Evolutionary conservation across 1,140 invertebrate genomes (phyloP).

Genomic region (Prorops nasuta): DNA sequence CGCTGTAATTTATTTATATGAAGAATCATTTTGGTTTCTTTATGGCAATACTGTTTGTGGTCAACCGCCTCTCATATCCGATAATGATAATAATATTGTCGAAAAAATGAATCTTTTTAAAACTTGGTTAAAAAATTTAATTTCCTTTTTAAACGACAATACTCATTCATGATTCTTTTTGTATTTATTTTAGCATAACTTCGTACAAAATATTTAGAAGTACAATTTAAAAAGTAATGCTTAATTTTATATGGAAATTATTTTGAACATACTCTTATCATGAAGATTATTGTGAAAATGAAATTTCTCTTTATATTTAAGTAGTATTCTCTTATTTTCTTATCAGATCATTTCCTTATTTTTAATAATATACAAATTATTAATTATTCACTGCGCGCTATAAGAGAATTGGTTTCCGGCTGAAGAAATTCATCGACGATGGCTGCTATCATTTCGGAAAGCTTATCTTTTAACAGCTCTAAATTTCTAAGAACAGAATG

Average conservation of each 20-base stretch:
- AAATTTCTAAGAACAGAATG: constrained; percentile 64
- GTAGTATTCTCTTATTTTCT: not conserved
- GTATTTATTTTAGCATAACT: constrained; percentile 1
- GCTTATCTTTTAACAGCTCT: constrained; percentile 60
- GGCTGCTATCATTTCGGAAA: constrained; percentile 76
- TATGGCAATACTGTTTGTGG: too few relatives aligned
- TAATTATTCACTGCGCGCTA: constrained; percentile 45
- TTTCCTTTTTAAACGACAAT: not conserved
- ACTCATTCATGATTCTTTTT: not conserved
- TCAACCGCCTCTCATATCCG: too few relatives aligned
- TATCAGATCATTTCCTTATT: not conserved
- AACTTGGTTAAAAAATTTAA: not conserved
- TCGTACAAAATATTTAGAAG: constrained; percentile 2
- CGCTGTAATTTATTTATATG: too few relatives aligned
- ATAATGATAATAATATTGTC: too few relatives aligned
- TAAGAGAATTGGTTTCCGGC: constrained; percentile 72
- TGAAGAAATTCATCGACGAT: constrained; percentile 80
- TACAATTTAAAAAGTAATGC: constrained; percentile 8
- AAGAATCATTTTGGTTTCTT: too few relatives aligned
- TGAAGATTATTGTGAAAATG: not conserved
- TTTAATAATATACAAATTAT: constrained; percentile 2
- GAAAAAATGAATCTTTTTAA: not conserved
- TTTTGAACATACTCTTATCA: not conserved
- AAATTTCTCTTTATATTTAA: not conserved
- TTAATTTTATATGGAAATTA: constrained; percentile 14